Evolutionary conservation across 2,888 invertebrate genomes (phyloP).

Genomic region (Lasioglossum malachurum): DNA sequence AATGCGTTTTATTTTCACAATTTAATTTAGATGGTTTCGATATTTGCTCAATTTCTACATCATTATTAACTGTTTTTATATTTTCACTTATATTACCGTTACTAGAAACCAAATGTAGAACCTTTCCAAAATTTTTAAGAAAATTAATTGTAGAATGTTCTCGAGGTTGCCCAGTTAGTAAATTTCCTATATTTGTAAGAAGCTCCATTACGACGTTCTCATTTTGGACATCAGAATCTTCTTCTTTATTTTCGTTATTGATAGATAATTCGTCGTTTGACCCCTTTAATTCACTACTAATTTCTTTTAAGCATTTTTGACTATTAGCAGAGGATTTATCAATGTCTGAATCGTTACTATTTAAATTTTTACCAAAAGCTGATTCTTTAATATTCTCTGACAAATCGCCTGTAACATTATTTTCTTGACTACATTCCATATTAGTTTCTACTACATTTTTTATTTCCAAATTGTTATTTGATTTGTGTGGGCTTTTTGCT

Average conservation of each 20-base stretch:
- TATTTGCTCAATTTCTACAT: constrained; percentile 34
- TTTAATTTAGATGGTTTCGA: constrained; percentile 38
- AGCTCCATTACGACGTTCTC: constrained; percentile 72
- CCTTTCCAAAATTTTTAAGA: constrained; percentile 72
- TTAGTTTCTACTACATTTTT: constrained; percentile 54
- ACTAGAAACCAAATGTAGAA: constrained; percentile 70
- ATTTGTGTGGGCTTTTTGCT: constrained; percentile 50
- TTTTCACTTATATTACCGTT: constrained; percentile 42
- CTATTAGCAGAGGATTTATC: constrained; percentile 64
- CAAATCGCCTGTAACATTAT: constrained; percentile 56
- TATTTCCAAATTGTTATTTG: constrained; percentile 22
- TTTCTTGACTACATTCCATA: constrained; percentile 62
- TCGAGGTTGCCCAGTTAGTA: constrained; percentile 70
- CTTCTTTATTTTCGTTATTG: constrained; percentile 1
- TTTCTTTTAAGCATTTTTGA: constrained; percentile 61
- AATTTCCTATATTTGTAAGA: constrained; percentile 73
- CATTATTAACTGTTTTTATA: constrained; percentile 1
- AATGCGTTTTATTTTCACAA: constrained; percentile 18
- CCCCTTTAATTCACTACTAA: constrained; percentile 26
- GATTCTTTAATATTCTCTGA: constrained; percentile 50
- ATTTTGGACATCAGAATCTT: constrained; percentile 34
- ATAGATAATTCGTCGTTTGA: neutral
- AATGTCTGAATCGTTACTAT: constrained; percentile 55
- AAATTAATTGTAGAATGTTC: constrained; percentile 67
- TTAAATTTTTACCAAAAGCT: constrained; percentile 31